These are phyloP conservation scores for Mus minutoides DNA, from an alignment of 2,797 vertebrate genomes.

Conservation along the genomic window DNA sequence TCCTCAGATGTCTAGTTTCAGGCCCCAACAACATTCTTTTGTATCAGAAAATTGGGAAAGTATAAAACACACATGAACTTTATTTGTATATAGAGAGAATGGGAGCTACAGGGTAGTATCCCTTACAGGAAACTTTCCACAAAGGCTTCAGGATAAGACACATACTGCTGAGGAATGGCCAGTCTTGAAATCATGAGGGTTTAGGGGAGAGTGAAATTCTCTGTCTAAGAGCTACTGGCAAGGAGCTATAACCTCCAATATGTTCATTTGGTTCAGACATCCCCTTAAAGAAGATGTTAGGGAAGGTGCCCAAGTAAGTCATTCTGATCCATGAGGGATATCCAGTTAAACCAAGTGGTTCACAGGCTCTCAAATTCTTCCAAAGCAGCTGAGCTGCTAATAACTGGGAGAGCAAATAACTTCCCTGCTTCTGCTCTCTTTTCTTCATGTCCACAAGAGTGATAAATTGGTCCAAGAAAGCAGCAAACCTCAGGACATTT, in stretches of 20 bases:
- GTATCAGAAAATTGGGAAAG: background rate
- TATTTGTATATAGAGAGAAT: background rate
- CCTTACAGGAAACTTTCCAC: background rate
- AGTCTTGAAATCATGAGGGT: background rate
- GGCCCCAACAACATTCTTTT: background rate
- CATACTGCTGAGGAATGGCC: background rate
- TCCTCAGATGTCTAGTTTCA: background rate
- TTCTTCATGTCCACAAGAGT: background rate
- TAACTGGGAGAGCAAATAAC: background rate
- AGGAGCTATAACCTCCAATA: background rate
- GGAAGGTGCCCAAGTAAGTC: background rate
- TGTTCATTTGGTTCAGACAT: background rate
- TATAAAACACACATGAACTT: background rate
- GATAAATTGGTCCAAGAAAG: background rate
- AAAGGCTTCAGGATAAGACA: background rate
- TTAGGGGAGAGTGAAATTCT: background rate
- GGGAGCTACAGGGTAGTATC: background rate
- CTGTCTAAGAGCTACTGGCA: background rate
- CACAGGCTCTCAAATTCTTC: background rate
- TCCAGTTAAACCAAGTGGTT: background rate
- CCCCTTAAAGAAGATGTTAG: background rate
- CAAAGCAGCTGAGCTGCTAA: background rate
- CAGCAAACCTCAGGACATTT: background rate
- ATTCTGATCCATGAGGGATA: background rate
- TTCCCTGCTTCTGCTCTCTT: background rate